Conservation (phyloP, 2,113 vertebrate species). For the Chloropsis hardwickii region DNA sequence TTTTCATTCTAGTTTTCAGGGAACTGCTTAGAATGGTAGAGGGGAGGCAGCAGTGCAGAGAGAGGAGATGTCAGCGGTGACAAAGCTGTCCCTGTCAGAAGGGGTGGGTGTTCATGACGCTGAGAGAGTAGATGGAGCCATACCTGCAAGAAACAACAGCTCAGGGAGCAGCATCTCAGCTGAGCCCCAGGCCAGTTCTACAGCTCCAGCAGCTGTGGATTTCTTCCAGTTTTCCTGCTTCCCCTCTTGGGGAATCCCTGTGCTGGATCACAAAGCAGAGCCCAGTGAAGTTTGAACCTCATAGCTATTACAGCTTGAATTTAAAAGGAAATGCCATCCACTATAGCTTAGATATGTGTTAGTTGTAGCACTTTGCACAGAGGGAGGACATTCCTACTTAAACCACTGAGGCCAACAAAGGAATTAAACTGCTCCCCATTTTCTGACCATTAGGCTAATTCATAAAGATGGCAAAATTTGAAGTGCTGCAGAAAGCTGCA, state of each 20-base stretch:
- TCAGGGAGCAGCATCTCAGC: neutral
- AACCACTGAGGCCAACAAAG: neutral
- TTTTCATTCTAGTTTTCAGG: neutral
- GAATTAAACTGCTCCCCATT: neutral
- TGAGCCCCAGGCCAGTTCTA: neutral
- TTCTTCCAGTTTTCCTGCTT: neutral
- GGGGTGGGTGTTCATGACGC: rapidly evolving
- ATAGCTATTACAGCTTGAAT: neutral
- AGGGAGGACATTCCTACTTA: neutral
- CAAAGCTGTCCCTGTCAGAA: neutral
- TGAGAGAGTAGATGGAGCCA: neutral
- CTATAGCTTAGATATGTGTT: rapidly evolving
- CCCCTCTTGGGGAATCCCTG: neutral
- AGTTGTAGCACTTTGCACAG: neutral
- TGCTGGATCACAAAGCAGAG: neutral
- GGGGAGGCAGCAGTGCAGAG: neutral
- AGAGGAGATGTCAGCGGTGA: neutral
- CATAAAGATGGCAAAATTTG: neutral
- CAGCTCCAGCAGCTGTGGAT: neutral
- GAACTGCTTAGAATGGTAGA: neutral
- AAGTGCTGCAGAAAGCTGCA: neutral
- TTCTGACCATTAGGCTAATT: neutral
- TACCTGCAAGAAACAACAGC: neutral
- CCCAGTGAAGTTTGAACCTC: neutral
- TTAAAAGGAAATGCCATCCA: neutral